phyloP scores from a whole-genome alignment of 2,113 vertebrate species.

The Pelecanus crispus region DNA sequence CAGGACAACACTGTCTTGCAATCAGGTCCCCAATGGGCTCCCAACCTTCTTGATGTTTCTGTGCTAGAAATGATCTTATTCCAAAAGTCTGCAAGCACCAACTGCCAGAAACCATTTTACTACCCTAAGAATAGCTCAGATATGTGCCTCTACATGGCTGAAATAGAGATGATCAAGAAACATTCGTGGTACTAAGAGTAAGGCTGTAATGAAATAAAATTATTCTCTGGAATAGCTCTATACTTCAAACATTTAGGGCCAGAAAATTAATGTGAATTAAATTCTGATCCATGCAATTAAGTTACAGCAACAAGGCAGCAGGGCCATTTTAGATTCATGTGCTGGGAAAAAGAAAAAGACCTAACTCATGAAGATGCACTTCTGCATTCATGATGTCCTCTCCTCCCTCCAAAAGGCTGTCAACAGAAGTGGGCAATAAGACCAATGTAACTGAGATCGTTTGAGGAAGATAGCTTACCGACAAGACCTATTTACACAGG shows the following conservation, averaged over 20 bases:
- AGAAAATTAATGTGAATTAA: background rate
- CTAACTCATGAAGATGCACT: background rate
- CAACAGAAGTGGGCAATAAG: background rate
- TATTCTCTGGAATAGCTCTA: slow-evolving; percentile 1
- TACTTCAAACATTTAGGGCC: background rate
- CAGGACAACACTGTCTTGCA: background rate
- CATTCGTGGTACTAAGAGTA: background rate
- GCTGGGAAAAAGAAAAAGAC: background rate
- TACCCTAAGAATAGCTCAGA: background rate
- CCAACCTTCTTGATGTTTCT: background rate
- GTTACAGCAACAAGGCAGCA: background rate
- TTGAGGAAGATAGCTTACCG: background rate
- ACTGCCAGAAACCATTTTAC: background rate
- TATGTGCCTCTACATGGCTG: background rate
- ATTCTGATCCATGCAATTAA: slow-evolving; percentile 3
- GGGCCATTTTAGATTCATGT: background rate
- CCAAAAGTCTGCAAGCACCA: background rate
- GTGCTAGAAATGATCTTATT: background rate
- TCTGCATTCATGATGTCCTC: background rate
- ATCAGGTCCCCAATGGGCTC: background rate
- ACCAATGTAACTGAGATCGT: background rate
- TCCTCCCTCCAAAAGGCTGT: background rate
- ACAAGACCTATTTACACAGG: background rate
- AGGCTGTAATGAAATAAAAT: background rate
- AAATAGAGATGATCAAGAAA: background rate